Evolutionary conservation across 2,797 vertebrate species (phyloP).

Genomic region (Carcharodon carcharias): DNA sequence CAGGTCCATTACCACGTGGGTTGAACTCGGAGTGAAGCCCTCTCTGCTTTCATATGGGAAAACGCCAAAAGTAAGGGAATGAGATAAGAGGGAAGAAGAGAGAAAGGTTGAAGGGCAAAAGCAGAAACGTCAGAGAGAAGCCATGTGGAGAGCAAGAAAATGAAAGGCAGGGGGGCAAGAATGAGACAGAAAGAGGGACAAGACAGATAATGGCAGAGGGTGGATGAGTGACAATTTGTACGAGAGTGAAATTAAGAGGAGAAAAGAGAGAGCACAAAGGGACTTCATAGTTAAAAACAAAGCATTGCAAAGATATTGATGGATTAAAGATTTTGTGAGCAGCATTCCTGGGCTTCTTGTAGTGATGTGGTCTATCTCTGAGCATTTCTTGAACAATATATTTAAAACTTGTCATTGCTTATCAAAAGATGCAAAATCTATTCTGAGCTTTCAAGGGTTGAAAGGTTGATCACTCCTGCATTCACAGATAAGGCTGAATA

Average conservation of each 20-base stretch:
- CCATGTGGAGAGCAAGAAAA: background rate
- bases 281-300: background rate
- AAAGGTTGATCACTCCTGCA: background rate
- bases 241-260: background rate
- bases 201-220: background rate
- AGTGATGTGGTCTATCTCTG: background rate
- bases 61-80: no score
- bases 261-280: background rate
- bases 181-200: background rate
- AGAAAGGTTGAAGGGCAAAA: background rate
- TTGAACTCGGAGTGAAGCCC: no score
- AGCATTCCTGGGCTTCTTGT: no score
- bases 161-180: background rate
- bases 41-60: no score
- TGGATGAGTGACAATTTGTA: background rate
- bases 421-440: background rate
- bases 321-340: background rate
- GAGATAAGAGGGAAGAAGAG: background rate
- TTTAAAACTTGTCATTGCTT: background rate
- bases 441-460: background rate
- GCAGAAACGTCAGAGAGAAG: background rate
- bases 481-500: background rate
- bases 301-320: background rate
- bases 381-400: background rate
- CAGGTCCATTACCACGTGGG: no score